Evolutionary conservation across 2,113 vertebrate species (phyloP).

Genomic region (Dicerorhinus sumatrensis): DNA sequence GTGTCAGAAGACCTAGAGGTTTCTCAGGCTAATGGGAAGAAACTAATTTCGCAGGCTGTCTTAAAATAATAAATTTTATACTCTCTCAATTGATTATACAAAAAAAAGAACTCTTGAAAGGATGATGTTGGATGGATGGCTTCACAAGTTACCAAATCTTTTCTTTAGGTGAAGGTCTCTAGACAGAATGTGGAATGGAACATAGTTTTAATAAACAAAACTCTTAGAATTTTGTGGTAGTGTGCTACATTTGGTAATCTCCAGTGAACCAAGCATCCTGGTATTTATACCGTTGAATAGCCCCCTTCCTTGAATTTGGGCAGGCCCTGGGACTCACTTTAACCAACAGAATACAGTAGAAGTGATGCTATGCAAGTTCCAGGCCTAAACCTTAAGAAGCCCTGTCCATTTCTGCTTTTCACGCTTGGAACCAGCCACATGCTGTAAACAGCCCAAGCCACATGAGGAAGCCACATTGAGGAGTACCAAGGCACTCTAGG

Average conservation of each 20-base stretch:
- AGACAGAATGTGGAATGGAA: not conserved
- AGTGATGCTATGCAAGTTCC: not conserved
- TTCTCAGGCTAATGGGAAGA: not conserved
- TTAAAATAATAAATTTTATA: not conserved
- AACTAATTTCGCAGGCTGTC: not conserved
- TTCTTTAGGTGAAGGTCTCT: not conserved
- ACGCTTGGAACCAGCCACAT: not conserved
- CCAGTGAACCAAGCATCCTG: not conserved
- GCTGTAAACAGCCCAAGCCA: not conserved
- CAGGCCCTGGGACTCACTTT: not conserved
- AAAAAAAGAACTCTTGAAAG: not conserved
- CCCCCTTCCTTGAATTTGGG: not conserved
- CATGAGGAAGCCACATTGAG: not conserved
- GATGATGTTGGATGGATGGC: not conserved
- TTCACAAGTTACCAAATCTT: not conserved
- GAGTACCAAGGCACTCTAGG: not conserved
- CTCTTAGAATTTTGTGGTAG: not conserved
- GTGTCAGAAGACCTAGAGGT: not conserved
- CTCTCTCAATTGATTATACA: not conserved
- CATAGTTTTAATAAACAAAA: not conserved
- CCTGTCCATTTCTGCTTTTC: not conserved
- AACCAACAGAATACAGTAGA: not conserved
- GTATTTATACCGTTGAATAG: not conserved
- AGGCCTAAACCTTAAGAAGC: not conserved
- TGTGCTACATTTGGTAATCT: not conserved